phyloP scores from a whole-genome alignment of 2,797 vertebrate species.

The Lepidocolaptes lacrymiger region DNA sequence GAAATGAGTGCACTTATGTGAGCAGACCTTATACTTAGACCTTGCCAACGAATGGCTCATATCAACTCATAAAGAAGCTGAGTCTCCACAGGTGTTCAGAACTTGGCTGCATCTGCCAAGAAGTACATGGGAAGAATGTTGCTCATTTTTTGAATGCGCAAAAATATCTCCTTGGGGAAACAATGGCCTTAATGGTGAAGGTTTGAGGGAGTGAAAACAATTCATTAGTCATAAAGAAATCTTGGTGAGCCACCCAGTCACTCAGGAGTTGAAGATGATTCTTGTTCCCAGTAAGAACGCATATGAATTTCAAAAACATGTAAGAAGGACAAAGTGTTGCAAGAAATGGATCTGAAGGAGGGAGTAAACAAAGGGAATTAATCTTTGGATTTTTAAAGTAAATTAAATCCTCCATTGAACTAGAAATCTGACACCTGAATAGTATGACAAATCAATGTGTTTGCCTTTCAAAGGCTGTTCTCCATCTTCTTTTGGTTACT shows the following conservation, averaged over 20 bases:
- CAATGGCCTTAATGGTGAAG: not conserved
- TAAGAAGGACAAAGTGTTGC: not conserved
- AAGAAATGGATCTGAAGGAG: not conserved
- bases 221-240: constrained; percentile 39
- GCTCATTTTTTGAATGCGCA: not conserved
- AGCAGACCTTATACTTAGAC: not conserved
- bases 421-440: not conserved
- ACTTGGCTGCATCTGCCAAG: not conserved
- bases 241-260: constrained; percentile 9
- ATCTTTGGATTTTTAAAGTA: not conserved
- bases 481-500: not conserved
- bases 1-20: not conserved
- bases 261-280: constrained; percentile 17
- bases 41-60: not conserved
- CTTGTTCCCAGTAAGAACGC: not conserved
- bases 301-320: not conserved
- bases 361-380: not conserved
- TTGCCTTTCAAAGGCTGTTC: not conserved
- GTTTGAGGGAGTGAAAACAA: not conserved
- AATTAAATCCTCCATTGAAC: not conserved
- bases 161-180: not conserved
- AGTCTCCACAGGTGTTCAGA: not conserved
- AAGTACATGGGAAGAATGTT: not conserved
- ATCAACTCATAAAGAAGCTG: not conserved
- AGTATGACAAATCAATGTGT: not conserved